Percentiles rank a stretch among this genome's conserved stretches.
Conservation (phyloP, 2,113 vertebrate species). For the Balaenoptera acutorostrata region DNA sequence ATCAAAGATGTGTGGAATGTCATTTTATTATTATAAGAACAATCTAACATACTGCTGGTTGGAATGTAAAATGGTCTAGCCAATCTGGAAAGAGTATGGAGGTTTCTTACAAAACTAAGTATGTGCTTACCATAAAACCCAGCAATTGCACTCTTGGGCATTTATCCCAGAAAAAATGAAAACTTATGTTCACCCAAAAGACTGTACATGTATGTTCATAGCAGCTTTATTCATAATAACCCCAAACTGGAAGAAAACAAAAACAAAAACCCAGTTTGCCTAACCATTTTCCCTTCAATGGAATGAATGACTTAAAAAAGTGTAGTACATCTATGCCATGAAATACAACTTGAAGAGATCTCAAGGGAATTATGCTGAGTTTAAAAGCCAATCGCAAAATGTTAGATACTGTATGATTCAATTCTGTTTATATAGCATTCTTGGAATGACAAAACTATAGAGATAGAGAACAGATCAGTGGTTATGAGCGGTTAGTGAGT, state of each 20-base stretch:
- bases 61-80: neutral
- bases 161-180: constrained; percentile 33
- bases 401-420: neutral
- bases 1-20: neutral
- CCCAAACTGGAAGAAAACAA: neutral
- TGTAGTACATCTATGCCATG: neutral
- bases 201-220: neutral
- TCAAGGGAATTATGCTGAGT: neutral
- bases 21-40: neutral
- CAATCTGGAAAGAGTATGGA: neutral
- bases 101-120: neutral
- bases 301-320: neutral
- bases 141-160: neutral
- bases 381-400: neutral
- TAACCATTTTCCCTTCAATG: neutral
- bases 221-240: neutral
- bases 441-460: neutral
- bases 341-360: neutral
- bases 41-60: neutral
- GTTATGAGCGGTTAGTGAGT: neutral
- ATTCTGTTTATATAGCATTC: neutral
- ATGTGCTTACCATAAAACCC: neutral
- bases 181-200: neutral
- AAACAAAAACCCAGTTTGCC: neutral
- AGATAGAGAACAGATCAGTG: neutral